Base-by-base conservation (phyloP, 2,888 invertebrate species). In the Tetragonula carbonaria region DNA sequence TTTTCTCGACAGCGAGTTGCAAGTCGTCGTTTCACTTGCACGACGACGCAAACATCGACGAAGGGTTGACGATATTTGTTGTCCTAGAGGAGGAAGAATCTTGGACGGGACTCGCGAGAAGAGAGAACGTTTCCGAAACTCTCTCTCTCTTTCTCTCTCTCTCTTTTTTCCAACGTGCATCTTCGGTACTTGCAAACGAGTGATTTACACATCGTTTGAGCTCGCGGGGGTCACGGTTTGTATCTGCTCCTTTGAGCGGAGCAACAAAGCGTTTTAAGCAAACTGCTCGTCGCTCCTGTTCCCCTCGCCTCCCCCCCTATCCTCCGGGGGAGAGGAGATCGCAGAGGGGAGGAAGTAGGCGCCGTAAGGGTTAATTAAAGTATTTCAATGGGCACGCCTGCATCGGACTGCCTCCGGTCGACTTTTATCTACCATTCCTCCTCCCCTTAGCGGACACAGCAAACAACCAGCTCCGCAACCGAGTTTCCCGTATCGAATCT, bases 331-430 rank as follows among this genome's bases (percentile, higher is more conserved):
- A 57, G 57, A n/a, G 23, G 14, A 0, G 57, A 45, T 14, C 14
- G 57, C 57, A 14, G 14, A 0, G 65, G 70, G 78, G 33, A 71
- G 80, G 78, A 78, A 80, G 76, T 62, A 78, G 80, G 66, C 79
- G 86, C 87, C 85, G 83, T 86, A 87, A 91, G 89, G 88, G 91
- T 92, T 93, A 92, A 92, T 92, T 91, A 92, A 92, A 92, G 90
- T 90, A 92, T 92, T 91, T 90, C 91, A 91, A 90, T 90, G 87
- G 88, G 85, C 91, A 89, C 87, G 88, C 90, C 87, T 86, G 85
- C 90, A 86, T 89, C 87, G 80, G 86, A 89, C 88, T 86, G 87
- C 79, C 87, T 90, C 87, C 84, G 79, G 82, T 85, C 82, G 86
- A 88, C 91, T 91, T 92, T 92, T 90, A 93, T 91, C 90, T 83